Evolutionary conservation across 1,140 invertebrate species (phyloP).

Genomic region (Acarapis woodi): DNA sequence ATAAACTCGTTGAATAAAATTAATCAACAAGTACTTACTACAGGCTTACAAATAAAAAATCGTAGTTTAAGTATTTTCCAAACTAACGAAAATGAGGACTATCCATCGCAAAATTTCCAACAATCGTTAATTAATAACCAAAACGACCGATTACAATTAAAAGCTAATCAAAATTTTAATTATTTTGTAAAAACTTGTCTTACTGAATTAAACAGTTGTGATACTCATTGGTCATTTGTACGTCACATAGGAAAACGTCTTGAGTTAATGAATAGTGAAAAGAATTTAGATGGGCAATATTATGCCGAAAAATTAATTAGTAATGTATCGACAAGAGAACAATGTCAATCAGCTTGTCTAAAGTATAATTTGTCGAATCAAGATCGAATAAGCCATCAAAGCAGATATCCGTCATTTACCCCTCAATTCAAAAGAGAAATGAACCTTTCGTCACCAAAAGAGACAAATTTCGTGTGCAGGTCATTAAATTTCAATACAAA

Average conservation of each 20-base stretch:
- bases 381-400: too few species aligned
- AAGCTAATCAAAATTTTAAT: slow-evolving; percentile 8
- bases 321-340: slow-evolving; percentile 32
- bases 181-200: slow-evolving; percentile 12
- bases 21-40: too few species aligned
- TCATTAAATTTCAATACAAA: slow-evolving; percentile 62
- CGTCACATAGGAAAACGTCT: slow-evolving; percentile 36
- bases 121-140: neutral
- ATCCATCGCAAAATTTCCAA: too few species aligned
- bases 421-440: too few species aligned
- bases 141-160: slow-evolving; percentile 1
- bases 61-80: too few species aligned
- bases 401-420: too few species aligned
- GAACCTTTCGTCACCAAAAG: too few species aligned
- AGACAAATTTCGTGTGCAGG: slow-evolving; percentile 66
- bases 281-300: slow-evolving; percentile 17
- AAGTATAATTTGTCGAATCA: slow-evolving; percentile 51
- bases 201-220: slow-evolving; percentile 1
- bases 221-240: slow-evolving; percentile 61
- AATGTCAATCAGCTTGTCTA: slow-evolving; percentile 57
- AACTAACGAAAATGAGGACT: too few species aligned
- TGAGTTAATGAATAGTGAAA: slow-evolving; percentile 25
- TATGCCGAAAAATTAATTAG: too few species aligned
- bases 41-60: too few species aligned
- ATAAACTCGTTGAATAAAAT: too few species aligned